Percentiles rank a stretch among this genome's conserved stretches.
Conservation (phyloP, 2,888 invertebrate species). For the Polyommatus iphigenia region DNA sequence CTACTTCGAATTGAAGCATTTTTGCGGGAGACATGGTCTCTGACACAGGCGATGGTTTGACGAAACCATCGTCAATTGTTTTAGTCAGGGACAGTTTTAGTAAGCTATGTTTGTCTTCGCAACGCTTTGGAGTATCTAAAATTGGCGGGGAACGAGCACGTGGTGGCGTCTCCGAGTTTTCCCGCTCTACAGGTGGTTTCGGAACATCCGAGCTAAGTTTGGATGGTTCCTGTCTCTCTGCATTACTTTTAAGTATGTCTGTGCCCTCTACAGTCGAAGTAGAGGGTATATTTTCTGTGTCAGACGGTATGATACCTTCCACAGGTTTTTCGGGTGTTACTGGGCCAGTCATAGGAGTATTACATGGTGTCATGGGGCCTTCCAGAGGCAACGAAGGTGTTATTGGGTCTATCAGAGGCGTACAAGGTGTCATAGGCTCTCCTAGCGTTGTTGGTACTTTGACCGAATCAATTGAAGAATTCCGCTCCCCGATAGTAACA, state of each 20-base stretch:
- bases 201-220: background rate
- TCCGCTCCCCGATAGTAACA: constrained; percentile 61
- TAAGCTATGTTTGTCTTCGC: constrained; percentile 45
- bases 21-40: constrained; percentile 72
- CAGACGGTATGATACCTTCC: background rate
- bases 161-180: constrained; percentile 35
- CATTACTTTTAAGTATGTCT: background rate
- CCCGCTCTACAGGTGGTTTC: constrained; percentile 15
- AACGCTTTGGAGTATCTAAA: constrained; percentile 36
- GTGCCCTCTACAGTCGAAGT: background rate
- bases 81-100: constrained; percentile 60
- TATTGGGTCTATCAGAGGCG: background rate
- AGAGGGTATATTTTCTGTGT: background rate
- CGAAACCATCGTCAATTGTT: constrained; percentile 61
- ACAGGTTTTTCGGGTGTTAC: constrained; percentile 31
- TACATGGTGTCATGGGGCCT: background rate
- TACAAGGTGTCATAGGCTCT: constrained; percentile 3
- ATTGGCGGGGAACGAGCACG: constrained; percentile 44
- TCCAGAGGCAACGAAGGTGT: constrained; percentile 7
- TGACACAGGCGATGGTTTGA: constrained; percentile 64
- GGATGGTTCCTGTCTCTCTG: background rate
- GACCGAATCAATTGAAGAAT: constrained; percentile 52
- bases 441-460: constrained; percentile 17
- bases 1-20: constrained; percentile 72
- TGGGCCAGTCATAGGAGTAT: background rate